Conservation (phyloP, 2,797 vertebrate genomes). For the Allenopithecus nigroviridis region DNA sequence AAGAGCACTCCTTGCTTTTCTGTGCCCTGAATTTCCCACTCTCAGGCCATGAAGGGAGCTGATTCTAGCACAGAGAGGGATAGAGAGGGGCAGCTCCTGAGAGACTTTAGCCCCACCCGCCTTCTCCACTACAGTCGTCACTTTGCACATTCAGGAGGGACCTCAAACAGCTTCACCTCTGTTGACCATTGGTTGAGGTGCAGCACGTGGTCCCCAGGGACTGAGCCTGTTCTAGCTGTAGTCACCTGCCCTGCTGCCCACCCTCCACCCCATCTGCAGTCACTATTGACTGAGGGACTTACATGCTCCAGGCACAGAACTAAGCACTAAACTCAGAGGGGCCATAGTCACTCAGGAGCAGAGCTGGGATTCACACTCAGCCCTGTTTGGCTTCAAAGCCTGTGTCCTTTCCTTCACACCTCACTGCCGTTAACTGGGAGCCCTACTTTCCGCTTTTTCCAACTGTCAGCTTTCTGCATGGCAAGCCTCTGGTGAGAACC, state of each 20-base stretch:
- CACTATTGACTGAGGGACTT: accelerated
- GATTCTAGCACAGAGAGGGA: not conserved
- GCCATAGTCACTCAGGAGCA: not conserved
- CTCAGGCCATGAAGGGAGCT: not conserved
- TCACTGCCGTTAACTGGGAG: not conserved
- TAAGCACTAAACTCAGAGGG: not conserved
- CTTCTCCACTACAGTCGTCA: not conserved
- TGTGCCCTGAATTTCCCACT: not conserved
- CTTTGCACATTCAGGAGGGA: not conserved
- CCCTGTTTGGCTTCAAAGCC: not conserved
- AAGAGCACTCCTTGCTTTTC: not conserved
- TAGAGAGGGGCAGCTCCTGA: accelerated
- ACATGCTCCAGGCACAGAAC: not conserved
- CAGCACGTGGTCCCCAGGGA: accelerated
- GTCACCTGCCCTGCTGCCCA: accelerated
- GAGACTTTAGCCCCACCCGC: not conserved
- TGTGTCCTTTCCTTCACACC: not conserved
- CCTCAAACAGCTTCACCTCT: not conserved
- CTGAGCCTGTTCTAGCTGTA: not conserved
- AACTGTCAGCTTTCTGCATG: not conserved
- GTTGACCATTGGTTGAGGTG: not conserved
- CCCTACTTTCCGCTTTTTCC: not conserved
- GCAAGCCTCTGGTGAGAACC: not conserved
- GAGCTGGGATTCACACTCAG: too few relatives aligned
- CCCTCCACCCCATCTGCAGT: not conserved